Base-by-base conservation (phyloP, 30 jellyfish, hydroid and myxozoan genomes). In the Mastigias papua region DNA sequence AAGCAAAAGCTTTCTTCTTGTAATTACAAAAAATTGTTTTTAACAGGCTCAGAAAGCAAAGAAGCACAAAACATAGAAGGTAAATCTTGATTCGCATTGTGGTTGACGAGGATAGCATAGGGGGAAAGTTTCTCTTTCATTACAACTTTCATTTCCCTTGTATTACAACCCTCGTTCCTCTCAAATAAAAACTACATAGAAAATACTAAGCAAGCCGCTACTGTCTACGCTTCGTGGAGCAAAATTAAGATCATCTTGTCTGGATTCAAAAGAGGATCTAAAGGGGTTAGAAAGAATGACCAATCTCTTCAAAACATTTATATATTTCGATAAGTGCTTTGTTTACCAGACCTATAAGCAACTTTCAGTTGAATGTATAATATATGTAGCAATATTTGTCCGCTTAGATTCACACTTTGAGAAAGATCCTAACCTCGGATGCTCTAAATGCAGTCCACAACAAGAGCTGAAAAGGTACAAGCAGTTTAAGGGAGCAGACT, bases 401-500 rank as follows among this genome's bases (percentile, higher is more conserved):
- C 3, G 7, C 4, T 4, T n/a, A 58, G 70, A 58, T n/a, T 8
- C 21, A 28, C 7, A 20, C 26, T 3, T 8, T 20, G 21, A 20
- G 29, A 58, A 28, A 23, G 29, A 58, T 2, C 21, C 21, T 8
- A 57, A 26, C 22, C 65, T 17, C 35, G 46, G 48, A 17, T 84
- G 96, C 50, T 31, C 81, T 42, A 79, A 79, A 29, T 88, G 97
- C 85, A 57, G 35, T 9, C 27, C 67, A 1, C 63, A 20, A 20
- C 76, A 70, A 0, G 63, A 21, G 62, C 48, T 70, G 78, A 80
- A 70, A 73, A 62, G 81, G 84, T 80, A 69, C 86, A 89, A 81
- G 83, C 92, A 89, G 67, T 89, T 89, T 68, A 73, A 63, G 63
- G 81, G 80, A 77, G 97, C 97, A 1, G 62, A 64, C 35, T 89